Base-by-base conservation (phyloP, 2,797 vertebrate genomes). In the Gouania willdenowi region DNA sequence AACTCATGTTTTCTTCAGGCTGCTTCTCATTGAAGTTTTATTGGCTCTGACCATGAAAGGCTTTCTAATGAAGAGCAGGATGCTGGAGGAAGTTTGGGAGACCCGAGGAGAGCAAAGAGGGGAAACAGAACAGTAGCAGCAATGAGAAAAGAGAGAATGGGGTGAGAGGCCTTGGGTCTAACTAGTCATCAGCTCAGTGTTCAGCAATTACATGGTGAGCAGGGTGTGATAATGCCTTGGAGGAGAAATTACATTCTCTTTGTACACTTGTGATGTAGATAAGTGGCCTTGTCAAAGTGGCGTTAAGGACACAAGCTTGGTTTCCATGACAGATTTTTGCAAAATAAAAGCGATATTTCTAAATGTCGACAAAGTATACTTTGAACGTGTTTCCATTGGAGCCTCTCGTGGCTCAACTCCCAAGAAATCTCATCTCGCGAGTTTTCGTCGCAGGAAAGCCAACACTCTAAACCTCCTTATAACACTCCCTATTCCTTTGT, bases 1-100 rank as follows among this genome's bases (percentile, higher is more conserved):
- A 59, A 67, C 73, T 69, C 72, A 75, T 68, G 79, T 81, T 86
- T 79, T 77, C 75, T 73, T 57, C 77, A 67, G 63, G 55, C 76
- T 71, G 64, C 63, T 37, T 76, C 64, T 65, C 65, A 84, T 87
- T 87, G 84, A 88, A 77, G 81, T 87, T 87, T 86, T 87, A 88
- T 81, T 81, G 80, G 68, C 56, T 71, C 53, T 83, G 81, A 82
- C 82, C 84, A 88, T 87, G 79, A 88, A 88, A 87, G 82, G 70
- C 55, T 39, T 55, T 58, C 73, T 88, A 88, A 88, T 84, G 81
- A 88, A 80, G 71, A 82, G 63, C 84, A 87, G 83, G 76, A 84
- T 75, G 73, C 65, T 35, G 53, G 53, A 61, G 57, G 69, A 67
- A 65, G 58, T 55, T 44, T 10, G 40, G 62, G 63, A 74, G 75